Conservation (phyloP, 2,113 vertebrate genomes). For the Cyanistes caeruleus region DNA sequence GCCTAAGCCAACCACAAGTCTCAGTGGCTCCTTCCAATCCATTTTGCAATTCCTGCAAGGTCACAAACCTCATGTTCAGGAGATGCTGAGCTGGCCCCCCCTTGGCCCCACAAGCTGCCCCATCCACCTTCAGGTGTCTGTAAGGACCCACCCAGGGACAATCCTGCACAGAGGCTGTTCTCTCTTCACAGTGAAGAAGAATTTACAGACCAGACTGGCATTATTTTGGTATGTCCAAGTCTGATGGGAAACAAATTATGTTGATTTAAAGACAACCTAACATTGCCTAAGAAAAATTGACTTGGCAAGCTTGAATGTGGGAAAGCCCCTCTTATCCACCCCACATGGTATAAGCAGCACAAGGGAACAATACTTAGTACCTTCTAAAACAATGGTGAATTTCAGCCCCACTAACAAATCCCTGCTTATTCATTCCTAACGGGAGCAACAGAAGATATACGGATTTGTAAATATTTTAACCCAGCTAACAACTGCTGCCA, state of each 20-base stretch:
- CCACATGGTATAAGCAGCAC: not conserved
- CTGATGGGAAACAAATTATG: not conserved
- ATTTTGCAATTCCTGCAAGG: not conserved
- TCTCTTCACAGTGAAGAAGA: not conserved
- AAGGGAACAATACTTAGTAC: not conserved
- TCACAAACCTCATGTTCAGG: not conserved
- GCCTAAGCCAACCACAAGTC: not conserved
- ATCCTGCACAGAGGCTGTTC: not conserved
- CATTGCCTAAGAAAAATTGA: not conserved
- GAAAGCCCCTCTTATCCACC: conserved; percentile 16
- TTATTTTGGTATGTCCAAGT: not conserved
- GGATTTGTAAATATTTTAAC: conserved; percentile 62
- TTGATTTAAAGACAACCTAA: conserved; percentile 14
- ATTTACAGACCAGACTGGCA: not conserved
- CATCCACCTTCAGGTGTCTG: not conserved
- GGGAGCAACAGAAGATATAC: not conserved
- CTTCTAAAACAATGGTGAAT: conserved; percentile 38
- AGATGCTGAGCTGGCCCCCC: not conserved
- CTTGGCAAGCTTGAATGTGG: conserved; percentile 31
- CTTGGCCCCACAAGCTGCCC: not conserved
- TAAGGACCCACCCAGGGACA: not conserved
- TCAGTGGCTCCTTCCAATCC: not conserved
- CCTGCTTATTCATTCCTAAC: conserved; percentile 36
- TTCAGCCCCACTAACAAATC: conserved; percentile 29
- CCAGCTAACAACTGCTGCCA: conserved; percentile 46